Base-by-base conservation (phyloP, 2,797 vertebrate genomes). In the Hoplostethus mediterraneus region DNA sequence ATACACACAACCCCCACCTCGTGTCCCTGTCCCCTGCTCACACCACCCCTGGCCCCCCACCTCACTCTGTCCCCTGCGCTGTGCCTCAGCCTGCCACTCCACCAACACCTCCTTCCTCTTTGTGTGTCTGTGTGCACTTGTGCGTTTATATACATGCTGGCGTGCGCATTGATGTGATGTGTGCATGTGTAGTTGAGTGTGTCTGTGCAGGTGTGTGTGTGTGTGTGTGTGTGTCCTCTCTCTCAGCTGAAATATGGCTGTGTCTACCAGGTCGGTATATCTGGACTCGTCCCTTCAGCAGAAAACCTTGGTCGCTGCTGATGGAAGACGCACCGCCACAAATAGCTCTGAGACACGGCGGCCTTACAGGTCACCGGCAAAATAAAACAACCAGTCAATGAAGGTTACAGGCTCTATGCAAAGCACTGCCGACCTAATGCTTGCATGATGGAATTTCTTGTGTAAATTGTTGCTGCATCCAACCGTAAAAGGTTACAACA, bases 251-350 rank as follows among this genome's bases (percentile, higher is more conserved):
- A 91, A 91, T 91, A 93, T 75, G 87, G 81, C 79, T 6, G 72
- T 63, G 80, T 89, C 83, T 72, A 80, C 76, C 74, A 10, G 47
- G 62, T 70, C 82, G 77, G 87, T 91, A 90, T 90, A 90, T 90
- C 86, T 88, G 73, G 68, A 55, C 86, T 85, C 21, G 25, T 90
- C 80, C 79, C 80, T 90, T 81, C 65, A 61, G 72, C 77, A 75
- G 82, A 80, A 90, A 90, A 87, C 90, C 89, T 91, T 90, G 91
- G 87, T 85, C 16, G 48, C 78, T 45, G 83, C 77, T 88, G 89
- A 91, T 89, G 90, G 84, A 86, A 83, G 83, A 77, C 83, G 73
- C 65, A 30, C 16, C 48, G 31, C 71, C 71, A 84, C 85, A 86
- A 90, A 91, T 89, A 87, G 80, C 88, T 75, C 73, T 42, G 81